Conservation (phyloP, 2,797 vertebrate species). For the Periophthalmus magnuspinnatus region DNA sequence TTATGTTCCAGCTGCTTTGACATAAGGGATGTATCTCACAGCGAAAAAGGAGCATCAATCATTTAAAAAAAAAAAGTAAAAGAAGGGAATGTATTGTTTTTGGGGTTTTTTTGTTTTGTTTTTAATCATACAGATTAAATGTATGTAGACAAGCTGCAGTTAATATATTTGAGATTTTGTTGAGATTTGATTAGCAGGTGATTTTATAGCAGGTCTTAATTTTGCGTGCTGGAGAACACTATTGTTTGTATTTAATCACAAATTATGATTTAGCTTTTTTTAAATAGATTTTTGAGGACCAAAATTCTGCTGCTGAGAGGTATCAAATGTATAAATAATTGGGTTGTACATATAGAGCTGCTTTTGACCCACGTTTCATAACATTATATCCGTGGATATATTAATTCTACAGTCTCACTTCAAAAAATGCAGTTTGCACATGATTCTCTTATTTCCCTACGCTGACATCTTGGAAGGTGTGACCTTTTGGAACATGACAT, state of each 20-base stretch:
- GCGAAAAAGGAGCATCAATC: slow-evolving; percentile 33
- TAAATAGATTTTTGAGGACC: slow-evolving; percentile 43
- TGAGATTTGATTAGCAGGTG: slow-evolving; percentile 27
- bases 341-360: background rate
- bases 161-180: slow-evolving; percentile 45
- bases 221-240: slow-evolving; percentile 16
- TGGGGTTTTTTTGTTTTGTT: slow-evolving; percentile 5
- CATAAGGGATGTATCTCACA: slow-evolving; percentile 48
- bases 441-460: slow-evolving; percentile 16
- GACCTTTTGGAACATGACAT: slow-evolving; percentile 64
- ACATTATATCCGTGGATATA: slow-evolving; percentile 12
- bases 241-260: slow-evolving; percentile 12
- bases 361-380: slow-evolving; percentile 7
- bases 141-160: slow-evolving; percentile 5
- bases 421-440: slow-evolving; percentile 32
- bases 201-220: slow-evolving; percentile 17
- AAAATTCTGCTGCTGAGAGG: slow-evolving; percentile 35
- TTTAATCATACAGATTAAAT: slow-evolving; percentile 3
- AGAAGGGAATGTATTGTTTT: slow-evolving; percentile 21
- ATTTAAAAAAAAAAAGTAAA: slow-evolving; percentile 13
- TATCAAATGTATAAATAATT: slow-evolving; percentile 16
- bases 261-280: slow-evolving; percentile 8
- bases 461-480: slow-evolving; percentile 49
- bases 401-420: slow-evolving; percentile 16
- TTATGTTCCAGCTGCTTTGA: slow-evolving; percentile 52